Conservation (phyloP, 2,797 vertebrate species). For the Sebastes hopkinsi region DNA sequence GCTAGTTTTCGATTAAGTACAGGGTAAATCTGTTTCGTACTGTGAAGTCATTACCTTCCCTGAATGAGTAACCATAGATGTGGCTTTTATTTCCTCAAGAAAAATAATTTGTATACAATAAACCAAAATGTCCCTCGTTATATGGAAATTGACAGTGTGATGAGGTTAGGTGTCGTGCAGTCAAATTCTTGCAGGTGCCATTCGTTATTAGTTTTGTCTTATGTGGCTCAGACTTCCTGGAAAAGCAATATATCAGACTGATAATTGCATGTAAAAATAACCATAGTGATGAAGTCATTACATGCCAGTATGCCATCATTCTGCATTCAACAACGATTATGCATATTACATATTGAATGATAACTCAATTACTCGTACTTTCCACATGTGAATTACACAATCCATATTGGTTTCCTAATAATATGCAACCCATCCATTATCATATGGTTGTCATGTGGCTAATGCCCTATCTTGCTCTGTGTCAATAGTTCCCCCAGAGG, state of each 20-base stretch:
- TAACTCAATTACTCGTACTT: background rate
- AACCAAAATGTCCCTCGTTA: background rate
- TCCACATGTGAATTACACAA: background rate
- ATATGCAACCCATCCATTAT: background rate
- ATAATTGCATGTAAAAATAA: background rate
- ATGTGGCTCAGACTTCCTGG: background rate
- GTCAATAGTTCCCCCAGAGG: constrained; percentile 92
- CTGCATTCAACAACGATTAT: background rate
- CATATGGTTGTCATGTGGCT: background rate
- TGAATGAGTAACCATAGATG: constrained; percentile 1
- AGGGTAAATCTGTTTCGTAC: constrained; percentile 14
- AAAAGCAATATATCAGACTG: background rate
- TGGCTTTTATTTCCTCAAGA: constrained; percentile 7
- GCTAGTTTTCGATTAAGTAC: background rate
- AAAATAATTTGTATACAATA: background rate
- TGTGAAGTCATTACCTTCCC: constrained; percentile 25
- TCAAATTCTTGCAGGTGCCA: background rate
- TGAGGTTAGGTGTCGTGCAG: constrained; percentile 2
- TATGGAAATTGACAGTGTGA: background rate
- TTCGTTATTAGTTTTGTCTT: background rate
- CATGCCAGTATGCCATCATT: background rate
- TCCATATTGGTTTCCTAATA: background rate
- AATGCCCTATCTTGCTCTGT: constrained; percentile 4
- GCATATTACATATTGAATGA: background rate
- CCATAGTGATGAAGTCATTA: background rate